Evolutionary conservation across 1,140 invertebrate species (phyloP), one percentile per base, ranked within the genome.

Genomic region (Eumeta japonica): DNA sequence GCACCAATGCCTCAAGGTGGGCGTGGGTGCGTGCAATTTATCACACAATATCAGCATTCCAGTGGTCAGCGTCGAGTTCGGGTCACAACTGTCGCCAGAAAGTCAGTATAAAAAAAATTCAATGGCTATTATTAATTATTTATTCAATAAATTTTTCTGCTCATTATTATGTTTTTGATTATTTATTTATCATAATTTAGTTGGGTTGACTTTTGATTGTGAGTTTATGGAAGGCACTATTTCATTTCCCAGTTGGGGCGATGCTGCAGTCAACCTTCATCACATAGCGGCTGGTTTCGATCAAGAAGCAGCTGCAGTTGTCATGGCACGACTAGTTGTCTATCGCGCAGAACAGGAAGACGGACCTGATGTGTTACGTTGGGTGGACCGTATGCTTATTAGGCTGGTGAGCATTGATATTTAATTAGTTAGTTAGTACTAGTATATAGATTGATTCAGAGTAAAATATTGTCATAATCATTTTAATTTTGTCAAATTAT

Each of bases 11-110:
- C 94, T 0, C 94, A 97, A 73, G 95, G 94, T 29, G 93, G 94
- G 0, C 79, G 92, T 34, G 97, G 95, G 1, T 98, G 92, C 58
- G 87, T 99, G 39, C 97, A 99, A 71, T 97, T 99, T 62, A 97
- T 99, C 28, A 99, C 95, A 3, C 92, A 98, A 56, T 98, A 97
- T 77, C 94, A 98, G 72, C 96, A 99, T 74, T 88, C 94, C n/a
- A 94, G 86, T 75, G 97, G 97, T 2, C 92, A 97, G 62, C 83
- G 89, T 35, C 83, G 94, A 47, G 92, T 99, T 39, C 77, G 97
- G 29, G 97, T 99, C 10, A 98, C 97, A 14, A 99, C 97, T 1
- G 79, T 98, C 11, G 92, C 94, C 17, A 83, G 97, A 72, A 97
- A 96, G 88, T 96, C 77, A 79, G 81, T 77, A 37, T 2, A 28